Base-by-base conservation (phyloP, 2,888 invertebrate genomes). In the Belgica antarctica region DNA sequence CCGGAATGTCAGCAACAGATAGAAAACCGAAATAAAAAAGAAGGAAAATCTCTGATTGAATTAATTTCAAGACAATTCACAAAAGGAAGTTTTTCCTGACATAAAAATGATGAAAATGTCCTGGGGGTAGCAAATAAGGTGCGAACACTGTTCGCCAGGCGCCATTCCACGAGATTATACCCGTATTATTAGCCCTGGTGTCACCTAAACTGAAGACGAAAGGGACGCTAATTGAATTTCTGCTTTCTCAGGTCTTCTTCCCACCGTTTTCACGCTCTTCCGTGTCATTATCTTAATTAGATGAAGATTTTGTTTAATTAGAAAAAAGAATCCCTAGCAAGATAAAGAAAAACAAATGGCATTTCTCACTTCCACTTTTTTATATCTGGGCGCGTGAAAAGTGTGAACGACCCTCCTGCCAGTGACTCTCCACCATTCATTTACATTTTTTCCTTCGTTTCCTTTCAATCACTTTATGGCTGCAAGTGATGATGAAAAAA, bases 231-330 rank as follows among this genome's bases (percentile, higher is more conserved):
- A 65, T 65, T 65, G 65, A 65, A 65, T 65, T 65, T 31, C 28
- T n/a, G n/a, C n/a, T n/a, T 8, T 65, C 36, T 65, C 65, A 65
- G 65, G 65, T 65, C 65, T 65, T 65, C 27, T n/a, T n/a, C n/a
- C 41, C 8, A 25, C 41, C 31, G 28, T 17, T 31, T 57, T 22
- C 36, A 41, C 24, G 19, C 31, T 31, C 17, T 62, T 62, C 24
- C 24, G 47, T 65, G 36, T 65, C 65, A 65, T 68, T 68, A 68
- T 68, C 68, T 68, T 68, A 68, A 68, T 68, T 68, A 68, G 57
- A 68, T 68, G 31, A 52, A 52, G 46, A 68, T 57, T 31, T 57
- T 68, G 68, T 57, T 68, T 68, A 68, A 57, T 68, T 68, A 57
- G 25, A 66, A 52, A 15, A 62, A 34, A 22, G 68, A 65, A 65